Evolutionary conservation across 2,113 vertebrate species (phyloP).

Genomic region (Lates calcarifer): DNA sequence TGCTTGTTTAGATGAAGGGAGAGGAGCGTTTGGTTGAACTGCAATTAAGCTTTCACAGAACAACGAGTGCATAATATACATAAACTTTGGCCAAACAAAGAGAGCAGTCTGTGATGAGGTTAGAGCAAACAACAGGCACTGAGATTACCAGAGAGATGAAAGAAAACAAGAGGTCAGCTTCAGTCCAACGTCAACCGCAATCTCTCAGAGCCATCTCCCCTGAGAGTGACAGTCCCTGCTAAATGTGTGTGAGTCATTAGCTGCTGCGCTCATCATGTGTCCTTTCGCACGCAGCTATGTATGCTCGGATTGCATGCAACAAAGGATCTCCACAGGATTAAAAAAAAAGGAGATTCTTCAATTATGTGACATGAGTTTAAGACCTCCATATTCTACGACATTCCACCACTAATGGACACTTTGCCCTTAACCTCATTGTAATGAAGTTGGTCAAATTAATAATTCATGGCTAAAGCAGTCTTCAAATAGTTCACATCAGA

Average conservation of each 20-base stretch:
- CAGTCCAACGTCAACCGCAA: slow-evolving; percentile 44
- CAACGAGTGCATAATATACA: slow-evolving; percentile 52
- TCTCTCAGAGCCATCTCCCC: slow-evolving; percentile 31
- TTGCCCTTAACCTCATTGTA: slow-evolving; percentile 43
- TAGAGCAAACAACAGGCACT: slow-evolving; percentile 65
- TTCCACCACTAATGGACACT: slow-evolving; percentile 45
- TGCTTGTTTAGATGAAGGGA: slow-evolving; percentile 67
- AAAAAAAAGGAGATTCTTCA: not conserved
- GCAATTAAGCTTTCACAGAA: slow-evolving; percentile 72
- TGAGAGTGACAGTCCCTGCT: slow-evolving; percentile 24
- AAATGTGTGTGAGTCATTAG: slow-evolving; percentile 42
- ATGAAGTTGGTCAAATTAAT: slow-evolving; percentile 64
- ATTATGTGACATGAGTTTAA: slow-evolving; percentile 18
- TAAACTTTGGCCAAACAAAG: slow-evolving; percentile 62
- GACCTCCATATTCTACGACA: slow-evolving; percentile 29
- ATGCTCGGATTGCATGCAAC: not conserved
- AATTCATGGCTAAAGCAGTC: slow-evolving; percentile 48
- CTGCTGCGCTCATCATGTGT: not conserved
- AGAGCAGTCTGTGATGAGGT: slow-evolving; percentile 55
- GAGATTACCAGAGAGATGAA: slow-evolving; percentile 63
- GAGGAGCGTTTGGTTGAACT: slow-evolving; percentile 55
- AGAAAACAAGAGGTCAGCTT: slow-evolving; percentile 56
- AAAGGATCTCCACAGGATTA: not conserved
- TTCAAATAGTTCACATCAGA: slow-evolving; percentile 36
- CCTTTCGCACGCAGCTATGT: slow-evolving; percentile 3